Conservation (phyloP, 2,888 invertebrate species). For the Melieria crassipennis region DNA sequence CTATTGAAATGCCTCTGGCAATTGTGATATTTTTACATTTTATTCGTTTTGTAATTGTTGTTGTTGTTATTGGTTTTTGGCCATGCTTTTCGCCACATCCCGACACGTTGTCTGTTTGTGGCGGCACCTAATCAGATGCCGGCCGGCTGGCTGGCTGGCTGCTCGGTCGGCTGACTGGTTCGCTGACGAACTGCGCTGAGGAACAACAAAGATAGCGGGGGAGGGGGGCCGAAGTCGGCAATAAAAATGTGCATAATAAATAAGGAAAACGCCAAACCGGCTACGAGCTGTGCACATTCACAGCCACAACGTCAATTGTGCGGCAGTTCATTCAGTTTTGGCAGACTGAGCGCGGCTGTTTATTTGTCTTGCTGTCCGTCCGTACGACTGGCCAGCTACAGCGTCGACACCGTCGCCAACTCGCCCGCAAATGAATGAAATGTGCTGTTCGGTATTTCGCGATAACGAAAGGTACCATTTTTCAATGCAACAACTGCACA, state of each 20-base stretch:
- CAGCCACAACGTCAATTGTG: too few species aligned
- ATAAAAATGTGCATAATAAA: conserved; percentile 14
- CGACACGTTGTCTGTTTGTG: conserved; percentile 17
- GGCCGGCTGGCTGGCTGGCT: conserved; percentile 16
- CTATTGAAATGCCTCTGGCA: too few species aligned
- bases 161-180: not conserved
- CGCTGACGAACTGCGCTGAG: not conserved
- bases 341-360: not conserved
- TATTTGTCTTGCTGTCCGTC: conserved; percentile 1
- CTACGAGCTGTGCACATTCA: too few species aligned
- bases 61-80: too few species aligned
- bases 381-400: not conserved
- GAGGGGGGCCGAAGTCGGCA: too few species aligned
- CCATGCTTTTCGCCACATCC: not conserved
- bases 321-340: too few species aligned
- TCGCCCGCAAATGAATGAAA: conserved; percentile 28
- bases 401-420: too few species aligned
- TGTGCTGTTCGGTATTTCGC: conserved; percentile 16
- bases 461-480: conserved; percentile 23
- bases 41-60: too few species aligned
- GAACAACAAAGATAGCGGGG: not conserved
- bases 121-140: conserved; percentile 25
- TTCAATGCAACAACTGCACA: conserved; percentile 17
- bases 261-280: not conserved
- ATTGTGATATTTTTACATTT: too few species aligned